Evolutionary conservation across 2,797 vertebrate genomes (phyloP).

Genomic region (Argentina silus): DNA sequence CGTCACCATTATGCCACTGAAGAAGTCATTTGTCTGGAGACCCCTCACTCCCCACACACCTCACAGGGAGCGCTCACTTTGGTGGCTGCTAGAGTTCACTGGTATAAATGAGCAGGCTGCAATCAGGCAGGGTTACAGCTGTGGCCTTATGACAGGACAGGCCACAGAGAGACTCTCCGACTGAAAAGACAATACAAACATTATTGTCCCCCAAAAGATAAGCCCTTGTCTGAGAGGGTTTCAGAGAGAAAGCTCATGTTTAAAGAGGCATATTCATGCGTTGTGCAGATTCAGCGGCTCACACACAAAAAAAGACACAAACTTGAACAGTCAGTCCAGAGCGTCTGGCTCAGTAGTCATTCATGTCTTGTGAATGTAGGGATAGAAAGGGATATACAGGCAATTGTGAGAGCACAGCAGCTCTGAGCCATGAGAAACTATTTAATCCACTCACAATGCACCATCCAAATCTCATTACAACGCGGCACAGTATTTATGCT

Average conservation of each 20-base stretch:
- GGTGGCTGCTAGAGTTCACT: conserved; percentile 26
- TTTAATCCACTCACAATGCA: conserved; percentile 53
- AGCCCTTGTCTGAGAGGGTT: not conserved
- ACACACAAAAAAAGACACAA: not conserved
- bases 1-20: conserved; percentile 5
- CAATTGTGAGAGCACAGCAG: conserved; percentile 36
- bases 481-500: conserved; percentile 26
- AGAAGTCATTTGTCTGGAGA: conserved; percentile 34
- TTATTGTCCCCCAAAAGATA: not conserved
- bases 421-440: conserved; percentile 34
- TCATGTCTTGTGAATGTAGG: conserved; percentile 40
- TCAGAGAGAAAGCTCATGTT: conserved; percentile 7
- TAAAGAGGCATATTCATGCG: conserved; percentile 23
- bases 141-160: conserved; percentile 38
- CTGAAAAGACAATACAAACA: conserved; percentile 16
- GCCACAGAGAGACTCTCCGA: conserved; percentile 19
- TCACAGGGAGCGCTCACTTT: conserved; percentile 7
- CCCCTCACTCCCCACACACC: not conserved
- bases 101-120: conserved; percentile 38
- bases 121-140: conserved; percentile 34
- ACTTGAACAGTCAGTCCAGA: conserved; percentile 19
- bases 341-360: conserved; percentile 29
- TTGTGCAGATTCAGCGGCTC: not conserved
- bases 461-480: conserved; percentile 54
- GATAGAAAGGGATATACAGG: conserved; percentile 41